Conservation (phyloP, 2,113 vertebrate genomes). For the Haemorhous mexicanus region DNA sequence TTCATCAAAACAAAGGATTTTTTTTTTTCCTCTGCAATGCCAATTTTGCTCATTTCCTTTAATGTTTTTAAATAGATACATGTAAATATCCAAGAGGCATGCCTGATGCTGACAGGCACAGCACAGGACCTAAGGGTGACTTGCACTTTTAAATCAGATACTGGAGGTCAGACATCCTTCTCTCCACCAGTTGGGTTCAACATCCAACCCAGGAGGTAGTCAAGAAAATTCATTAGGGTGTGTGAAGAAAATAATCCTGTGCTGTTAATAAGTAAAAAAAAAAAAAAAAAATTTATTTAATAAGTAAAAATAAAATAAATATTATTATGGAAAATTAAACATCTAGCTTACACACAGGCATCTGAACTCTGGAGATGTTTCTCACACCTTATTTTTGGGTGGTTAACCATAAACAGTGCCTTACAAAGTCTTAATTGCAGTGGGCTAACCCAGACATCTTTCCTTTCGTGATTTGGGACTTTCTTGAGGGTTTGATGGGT, state of each 20-base stretch:
- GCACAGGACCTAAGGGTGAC: background rate
- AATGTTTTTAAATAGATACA: background rate
- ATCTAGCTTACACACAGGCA: background rate
- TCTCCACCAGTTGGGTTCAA: background rate
- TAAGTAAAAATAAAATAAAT: background rate
- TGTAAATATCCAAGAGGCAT: background rate
- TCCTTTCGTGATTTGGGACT: too few relatives aligned
- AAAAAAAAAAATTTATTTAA: too few relatives aligned
- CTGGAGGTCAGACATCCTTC: background rate
- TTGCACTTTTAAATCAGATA: background rate
- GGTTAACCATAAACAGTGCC: background rate
- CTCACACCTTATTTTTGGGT: background rate
- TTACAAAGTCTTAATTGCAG: too few relatives aligned
- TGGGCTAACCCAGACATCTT: too few relatives aligned
- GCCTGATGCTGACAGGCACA: background rate
- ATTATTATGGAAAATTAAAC: background rate
- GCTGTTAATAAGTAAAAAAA: background rate
- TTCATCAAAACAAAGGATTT: background rate
- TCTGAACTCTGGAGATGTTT: background rate
- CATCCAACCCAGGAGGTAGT: accelerated
- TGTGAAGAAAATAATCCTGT: background rate
- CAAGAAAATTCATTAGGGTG: background rate
- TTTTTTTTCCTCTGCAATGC: background rate
- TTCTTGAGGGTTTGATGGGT: too few relatives aligned
- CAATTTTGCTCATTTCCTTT: background rate